Percentiles rank a stretch among this genome's conserved stretches.
These are phyloP conservation scores for Bambusicola thoracicus DNA, from an alignment of 2,113 vertebrate genomes.

Conservation along the genomic window DNA sequence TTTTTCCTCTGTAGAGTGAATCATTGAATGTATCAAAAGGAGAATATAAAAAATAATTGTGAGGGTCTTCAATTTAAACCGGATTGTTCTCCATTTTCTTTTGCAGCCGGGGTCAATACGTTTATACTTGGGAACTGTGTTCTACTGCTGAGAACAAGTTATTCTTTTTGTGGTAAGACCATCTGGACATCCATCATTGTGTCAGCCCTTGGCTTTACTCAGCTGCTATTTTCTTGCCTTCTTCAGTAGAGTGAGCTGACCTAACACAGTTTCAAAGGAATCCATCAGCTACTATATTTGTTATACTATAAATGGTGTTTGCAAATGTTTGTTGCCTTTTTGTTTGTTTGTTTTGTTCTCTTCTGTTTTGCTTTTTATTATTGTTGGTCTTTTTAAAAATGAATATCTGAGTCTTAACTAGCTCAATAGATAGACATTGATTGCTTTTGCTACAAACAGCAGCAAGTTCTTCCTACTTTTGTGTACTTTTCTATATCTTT, in stretches of 20 bases:
- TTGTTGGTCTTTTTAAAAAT: neutral
- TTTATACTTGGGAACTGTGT: slow-evolving; percentile 10
- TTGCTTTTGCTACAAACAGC: neutral
- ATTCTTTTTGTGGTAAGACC: slow-evolving; percentile 1
- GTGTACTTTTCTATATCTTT: neutral
- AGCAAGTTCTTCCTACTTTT: neutral
- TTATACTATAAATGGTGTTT: neutral
- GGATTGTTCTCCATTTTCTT: neutral
- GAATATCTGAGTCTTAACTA: neutral
- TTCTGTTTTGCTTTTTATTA: neutral
- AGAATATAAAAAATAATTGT: neutral
- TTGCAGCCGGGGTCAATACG: neutral
- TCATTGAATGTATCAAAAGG: neutral
- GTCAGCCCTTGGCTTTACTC: slow-evolving; percentile 56
- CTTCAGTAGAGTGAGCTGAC: neutral
- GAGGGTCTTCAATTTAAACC: neutral
- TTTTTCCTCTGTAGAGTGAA: neutral
- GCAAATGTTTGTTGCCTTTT: neutral
- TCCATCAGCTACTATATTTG: neutral
- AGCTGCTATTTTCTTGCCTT: slow-evolving; percentile 56
- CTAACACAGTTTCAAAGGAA: slow-evolving; percentile 24
- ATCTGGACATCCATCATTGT: slow-evolving; percentile 50
- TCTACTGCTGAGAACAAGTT: neutral
- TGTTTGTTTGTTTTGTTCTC: neutral
- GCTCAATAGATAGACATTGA: neutral